A percentile compares a stretch with the other conserved stretches of the same genome.
Evolutionary conservation across 2,797 vertebrate genomes (phyloP).

Genomic region (Intellagama lesueurii): DNA sequence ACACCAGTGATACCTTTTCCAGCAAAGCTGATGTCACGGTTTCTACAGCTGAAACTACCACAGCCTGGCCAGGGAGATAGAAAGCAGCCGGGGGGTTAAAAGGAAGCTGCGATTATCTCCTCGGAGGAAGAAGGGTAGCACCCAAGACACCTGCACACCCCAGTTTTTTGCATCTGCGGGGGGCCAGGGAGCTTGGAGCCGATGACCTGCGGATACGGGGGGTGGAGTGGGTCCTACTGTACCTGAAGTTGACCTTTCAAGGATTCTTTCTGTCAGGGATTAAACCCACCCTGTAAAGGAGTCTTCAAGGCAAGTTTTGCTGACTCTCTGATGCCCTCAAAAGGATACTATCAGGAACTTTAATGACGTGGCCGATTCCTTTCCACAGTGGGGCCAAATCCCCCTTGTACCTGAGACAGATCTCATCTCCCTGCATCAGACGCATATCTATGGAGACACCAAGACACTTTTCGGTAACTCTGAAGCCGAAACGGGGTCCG

Average conservation of each 20-base stretch:
- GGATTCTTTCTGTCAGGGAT: not conserved
- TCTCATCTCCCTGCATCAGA: slow-evolving; percentile 98
- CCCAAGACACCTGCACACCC: too few species aligned
- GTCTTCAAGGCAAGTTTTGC: not conserved
- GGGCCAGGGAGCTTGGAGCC: too few species aligned
- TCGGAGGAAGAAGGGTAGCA: not conserved
- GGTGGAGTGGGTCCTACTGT: too few species aligned
- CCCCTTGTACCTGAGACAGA: slow-evolving; percentile 96
- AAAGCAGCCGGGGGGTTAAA: not conserved
- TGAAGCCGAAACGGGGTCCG: not conserved
- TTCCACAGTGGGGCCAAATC: slow-evolving; percentile 96
- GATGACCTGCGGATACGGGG: too few species aligned
- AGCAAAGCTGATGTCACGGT: too few species aligned
- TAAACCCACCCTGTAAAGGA: not conserved
- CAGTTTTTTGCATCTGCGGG: too few species aligned
- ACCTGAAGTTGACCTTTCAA: not conserved
- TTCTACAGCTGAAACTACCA: not conserved
- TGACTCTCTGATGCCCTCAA: not conserved
- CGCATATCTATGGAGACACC: slow-evolving; percentile 88
- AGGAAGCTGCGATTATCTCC: not conserved
- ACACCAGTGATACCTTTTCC: too few species aligned
- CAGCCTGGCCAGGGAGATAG: too few species aligned
- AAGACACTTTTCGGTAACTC: not conserved
- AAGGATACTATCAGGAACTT: slow-evolving; percentile 99
- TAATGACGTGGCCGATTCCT: slow-evolving; percentile 98